Evolutionary conservation across 2,113 vertebrate genomes (phyloP).

Genomic region (Nettapus auritus): DNA sequence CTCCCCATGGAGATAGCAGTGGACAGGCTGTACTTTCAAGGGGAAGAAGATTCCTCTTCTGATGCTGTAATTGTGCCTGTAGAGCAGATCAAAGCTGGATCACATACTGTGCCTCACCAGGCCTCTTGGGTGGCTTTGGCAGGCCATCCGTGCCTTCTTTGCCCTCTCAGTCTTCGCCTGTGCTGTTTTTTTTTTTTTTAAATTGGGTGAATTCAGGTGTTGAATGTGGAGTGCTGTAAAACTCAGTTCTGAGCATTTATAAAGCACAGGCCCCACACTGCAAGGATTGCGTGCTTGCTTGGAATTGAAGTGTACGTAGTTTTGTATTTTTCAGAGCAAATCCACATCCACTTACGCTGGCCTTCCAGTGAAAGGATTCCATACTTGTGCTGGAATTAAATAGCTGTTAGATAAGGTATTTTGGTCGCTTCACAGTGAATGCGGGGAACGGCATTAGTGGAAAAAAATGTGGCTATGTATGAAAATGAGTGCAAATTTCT

Average conservation of each 20-base stretch:
- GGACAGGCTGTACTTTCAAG: not conserved
- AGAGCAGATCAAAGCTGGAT: not conserved
- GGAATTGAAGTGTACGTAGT: not conserved
- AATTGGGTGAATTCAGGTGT: not conserved
- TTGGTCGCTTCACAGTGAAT: not conserved
- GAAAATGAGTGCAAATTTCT: not conserved
- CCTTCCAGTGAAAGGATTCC: not conserved
- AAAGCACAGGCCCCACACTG: not conserved
- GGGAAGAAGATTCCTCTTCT: not conserved
- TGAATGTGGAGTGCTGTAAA: not conserved
- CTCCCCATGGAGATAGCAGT: not conserved
- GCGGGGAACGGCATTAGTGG: not conserved
- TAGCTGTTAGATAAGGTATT: not conserved
- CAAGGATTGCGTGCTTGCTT: rapidly evolving
- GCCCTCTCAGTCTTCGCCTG: rapidly evolving
- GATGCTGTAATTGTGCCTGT: not conserved
- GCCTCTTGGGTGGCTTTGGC: not conserved
- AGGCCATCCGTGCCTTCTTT: not conserved
- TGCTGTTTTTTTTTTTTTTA: not conserved
- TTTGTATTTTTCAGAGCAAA: not conserved
- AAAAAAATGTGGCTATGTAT: not conserved
- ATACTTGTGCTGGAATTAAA: not conserved
- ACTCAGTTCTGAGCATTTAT: not conserved
- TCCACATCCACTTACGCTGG: rapidly evolving
- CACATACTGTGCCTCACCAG: not conserved